A percentile compares a stretch with the other conserved stretches of the same genome.
These are phyloP conservation scores for Spinibarbus caldwelli DNA, from an alignment of 2,797 vertebrate species.

Conservation along the genomic window DNA sequence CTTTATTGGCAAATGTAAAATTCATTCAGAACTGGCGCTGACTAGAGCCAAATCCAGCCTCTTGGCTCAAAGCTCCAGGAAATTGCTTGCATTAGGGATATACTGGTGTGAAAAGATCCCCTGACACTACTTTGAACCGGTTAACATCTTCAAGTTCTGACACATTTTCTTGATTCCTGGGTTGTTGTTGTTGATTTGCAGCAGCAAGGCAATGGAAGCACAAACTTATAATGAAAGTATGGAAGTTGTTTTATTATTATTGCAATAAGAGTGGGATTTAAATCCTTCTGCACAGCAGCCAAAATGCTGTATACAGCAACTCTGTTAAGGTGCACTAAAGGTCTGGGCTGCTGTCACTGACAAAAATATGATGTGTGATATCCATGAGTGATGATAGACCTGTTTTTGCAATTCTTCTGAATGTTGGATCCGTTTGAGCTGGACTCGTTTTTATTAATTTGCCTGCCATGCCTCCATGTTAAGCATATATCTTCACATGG, in stretches of 20 bases:
- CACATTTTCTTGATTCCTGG: slow-evolving; percentile 60
- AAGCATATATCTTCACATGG: slow-evolving; percentile 38
- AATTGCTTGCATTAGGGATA: slow-evolving; percentile 84
- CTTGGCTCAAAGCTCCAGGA: slow-evolving; percentile 80
- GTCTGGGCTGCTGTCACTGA: background rate
- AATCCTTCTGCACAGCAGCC: background rate
- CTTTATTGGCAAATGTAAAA: slow-evolving; percentile 76
- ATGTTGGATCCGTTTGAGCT: slow-evolving; percentile 36
- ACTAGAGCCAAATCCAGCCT: slow-evolving; percentile 76
- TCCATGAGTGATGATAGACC: slow-evolving; percentile 51
- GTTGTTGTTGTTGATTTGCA: background rate
- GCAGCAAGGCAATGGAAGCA: background rate
- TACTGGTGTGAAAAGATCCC: slow-evolving; percentile 81
- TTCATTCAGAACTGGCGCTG: slow-evolving; percentile 71
- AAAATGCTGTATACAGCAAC: background rate
- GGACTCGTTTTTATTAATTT: slow-evolving; percentile 51
- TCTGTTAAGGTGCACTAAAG: background rate
- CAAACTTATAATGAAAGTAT: background rate
- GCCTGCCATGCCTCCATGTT: slow-evolving; percentile 33
- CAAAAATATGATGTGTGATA: slow-evolving; percentile 29
- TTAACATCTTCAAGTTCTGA: slow-evolving; percentile 63
- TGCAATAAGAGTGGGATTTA: slow-evolving; percentile 8
- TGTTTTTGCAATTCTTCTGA: slow-evolving; percentile 38
- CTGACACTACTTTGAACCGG: slow-evolving; percentile 73
- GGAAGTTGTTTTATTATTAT: background rate